A percentile compares a stretch with the other conserved stretches of the same genome.
These are phyloP conservation scores for Malurus cyaneus DNA, from an alignment of 2,113 vertebrate genomes.

Conservation along the genomic window DNA sequence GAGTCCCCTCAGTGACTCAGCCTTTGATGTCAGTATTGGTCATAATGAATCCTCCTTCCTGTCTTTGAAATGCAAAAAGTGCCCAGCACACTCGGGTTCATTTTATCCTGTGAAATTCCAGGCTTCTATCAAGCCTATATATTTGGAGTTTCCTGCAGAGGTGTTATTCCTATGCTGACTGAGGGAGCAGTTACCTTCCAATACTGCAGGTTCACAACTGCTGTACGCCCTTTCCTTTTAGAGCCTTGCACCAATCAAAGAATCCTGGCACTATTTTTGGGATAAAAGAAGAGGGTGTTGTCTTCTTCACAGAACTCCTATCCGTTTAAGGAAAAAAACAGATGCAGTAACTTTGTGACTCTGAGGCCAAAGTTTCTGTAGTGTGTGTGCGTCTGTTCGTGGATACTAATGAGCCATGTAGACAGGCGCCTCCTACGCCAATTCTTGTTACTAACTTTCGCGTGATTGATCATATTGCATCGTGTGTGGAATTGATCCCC, in stretches of 20 bases:
- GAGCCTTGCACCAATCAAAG: not conserved
- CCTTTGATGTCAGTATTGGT: not conserved
- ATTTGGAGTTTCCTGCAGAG: not conserved
- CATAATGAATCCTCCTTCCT: not conserved
- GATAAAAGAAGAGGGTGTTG: not conserved
- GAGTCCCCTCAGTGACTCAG: not conserved
- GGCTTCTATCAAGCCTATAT: not conserved
- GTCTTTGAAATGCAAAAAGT: not conserved
- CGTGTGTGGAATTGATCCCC: slow-evolving; percentile 45
- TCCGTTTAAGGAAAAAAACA: not conserved
- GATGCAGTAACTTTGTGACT: not conserved
- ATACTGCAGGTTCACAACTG: not conserved
- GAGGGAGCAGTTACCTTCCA: not conserved
- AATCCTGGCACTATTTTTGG: not conserved
- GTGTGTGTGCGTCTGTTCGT: slow-evolving; percentile 3
- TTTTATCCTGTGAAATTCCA: not conserved
- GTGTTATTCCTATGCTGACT: not conserved
- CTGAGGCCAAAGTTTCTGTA: not conserved
- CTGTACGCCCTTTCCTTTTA: not conserved
- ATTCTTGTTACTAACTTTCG: slow-evolving; percentile 22
- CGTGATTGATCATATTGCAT: slow-evolving; percentile 61
- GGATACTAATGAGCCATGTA: slow-evolving; percentile 26
- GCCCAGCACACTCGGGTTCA: not conserved
- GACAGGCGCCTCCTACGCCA: too few relatives aligned
- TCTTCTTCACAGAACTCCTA: not conserved